Conservation (phyloP, 2,888 invertebrate species). For the Falcaria lacertinaria region DNA sequence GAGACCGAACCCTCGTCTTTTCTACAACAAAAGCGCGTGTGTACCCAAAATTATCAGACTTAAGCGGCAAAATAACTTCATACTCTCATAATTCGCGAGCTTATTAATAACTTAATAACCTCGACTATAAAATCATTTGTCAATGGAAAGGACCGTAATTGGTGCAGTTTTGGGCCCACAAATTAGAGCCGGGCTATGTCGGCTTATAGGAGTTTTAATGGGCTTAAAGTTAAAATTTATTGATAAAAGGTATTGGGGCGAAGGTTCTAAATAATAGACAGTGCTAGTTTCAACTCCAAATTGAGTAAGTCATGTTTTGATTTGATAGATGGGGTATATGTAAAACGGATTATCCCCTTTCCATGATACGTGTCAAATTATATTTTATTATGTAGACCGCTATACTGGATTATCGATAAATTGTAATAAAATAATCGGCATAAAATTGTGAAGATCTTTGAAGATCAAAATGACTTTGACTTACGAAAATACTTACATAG, state of each 20-base stretch:
- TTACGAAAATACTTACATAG: no score
- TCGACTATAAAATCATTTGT: not conserved
- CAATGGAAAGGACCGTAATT: not conserved
- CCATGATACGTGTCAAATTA: no score
- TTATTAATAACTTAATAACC: not conserved
- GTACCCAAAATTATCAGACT: not conserved
- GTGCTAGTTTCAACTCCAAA: not conserved
- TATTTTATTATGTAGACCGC: no score
- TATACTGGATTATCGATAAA: no score
- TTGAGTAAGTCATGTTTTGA: not conserved
- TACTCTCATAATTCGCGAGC: not conserved
- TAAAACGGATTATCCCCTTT: no score
- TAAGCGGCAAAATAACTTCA: not conserved
- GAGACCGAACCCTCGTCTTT: no score
- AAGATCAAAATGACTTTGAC: no score
- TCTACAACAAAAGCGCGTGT: no score
- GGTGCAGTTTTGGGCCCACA: conserved; percentile 22
- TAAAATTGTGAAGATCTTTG: no score
- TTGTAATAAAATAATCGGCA: no score
- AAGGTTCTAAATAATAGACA: not conserved
- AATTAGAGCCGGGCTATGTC: conserved; percentile 28
- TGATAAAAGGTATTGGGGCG: conserved; percentile 27
- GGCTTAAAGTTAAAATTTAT: conserved; percentile 39
- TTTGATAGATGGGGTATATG: no score
- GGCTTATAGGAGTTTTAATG: conserved; percentile 27